A percentile compares a stretch with the other conserved stretches of the same genome.
Conservation (phyloP, 1,140 invertebrate genomes). For the Zeugodacus cucurbitae region DNA sequence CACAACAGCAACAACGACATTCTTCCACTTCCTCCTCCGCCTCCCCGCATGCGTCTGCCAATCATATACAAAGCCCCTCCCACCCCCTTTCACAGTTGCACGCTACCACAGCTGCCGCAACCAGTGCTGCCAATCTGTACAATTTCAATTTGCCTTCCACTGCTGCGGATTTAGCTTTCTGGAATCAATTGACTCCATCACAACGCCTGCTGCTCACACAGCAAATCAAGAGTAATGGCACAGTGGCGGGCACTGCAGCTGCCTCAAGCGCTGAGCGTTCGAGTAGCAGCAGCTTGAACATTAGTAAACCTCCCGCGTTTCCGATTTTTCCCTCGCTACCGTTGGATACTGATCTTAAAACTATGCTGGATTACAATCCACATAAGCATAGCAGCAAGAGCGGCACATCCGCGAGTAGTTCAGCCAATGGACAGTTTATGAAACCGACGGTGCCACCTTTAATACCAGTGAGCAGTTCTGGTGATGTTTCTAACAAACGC, state of each 20-base stretch:
- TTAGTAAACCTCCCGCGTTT: conserved; percentile 46
- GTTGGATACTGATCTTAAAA: conserved; percentile 60
- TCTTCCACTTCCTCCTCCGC: conserved; percentile 33
- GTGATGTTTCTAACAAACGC: conserved; percentile 45
- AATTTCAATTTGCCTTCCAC: conserved; percentile 59
- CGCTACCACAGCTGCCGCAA: conserved; percentile 46
- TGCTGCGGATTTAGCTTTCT: conserved; percentile 59
- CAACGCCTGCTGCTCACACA: conserved; percentile 58
- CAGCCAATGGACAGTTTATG: conserved; percentile 52
- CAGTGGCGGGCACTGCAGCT: not conserved
- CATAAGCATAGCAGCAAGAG: conserved; percentile 44
- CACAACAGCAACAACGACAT: conserved; percentile 54
- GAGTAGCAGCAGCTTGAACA: not conserved
- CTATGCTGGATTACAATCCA: conserved; percentile 63
- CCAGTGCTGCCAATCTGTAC: conserved; percentile 48
- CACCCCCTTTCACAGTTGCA: conserved; percentile 2
- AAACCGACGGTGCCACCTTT: conserved; percentile 59
- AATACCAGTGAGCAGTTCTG: conserved; percentile 37
- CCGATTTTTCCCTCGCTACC: conserved; percentile 58
- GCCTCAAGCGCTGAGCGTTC: not conserved
- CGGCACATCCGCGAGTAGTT: not conserved
- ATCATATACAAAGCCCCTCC: not conserved
- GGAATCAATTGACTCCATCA: conserved; percentile 59
- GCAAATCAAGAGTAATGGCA: conserved; percentile 53
- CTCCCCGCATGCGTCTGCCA: conserved; percentile 24